These are phyloP conservation scores for Pteronura brasiliensis DNA, from an alignment of 2,113 vertebrate genomes.

Conservation along the genomic window DNA sequence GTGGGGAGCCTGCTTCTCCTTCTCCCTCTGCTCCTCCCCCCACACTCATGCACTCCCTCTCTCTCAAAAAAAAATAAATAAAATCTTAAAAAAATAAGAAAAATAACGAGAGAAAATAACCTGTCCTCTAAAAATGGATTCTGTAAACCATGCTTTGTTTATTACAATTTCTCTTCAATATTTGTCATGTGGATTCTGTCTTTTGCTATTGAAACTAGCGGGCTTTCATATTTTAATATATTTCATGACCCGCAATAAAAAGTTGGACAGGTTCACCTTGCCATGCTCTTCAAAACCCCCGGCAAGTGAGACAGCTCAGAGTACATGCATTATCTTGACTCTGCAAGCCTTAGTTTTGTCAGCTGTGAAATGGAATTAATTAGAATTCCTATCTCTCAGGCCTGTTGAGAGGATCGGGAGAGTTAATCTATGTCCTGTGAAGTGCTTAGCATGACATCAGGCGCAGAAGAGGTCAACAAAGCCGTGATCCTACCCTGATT, in stretches of 20 bases:
- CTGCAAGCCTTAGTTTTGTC: neutral
- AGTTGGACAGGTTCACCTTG: neutral
- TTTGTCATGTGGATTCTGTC: slow-evolving; percentile 10
- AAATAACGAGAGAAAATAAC: slow-evolving; percentile 19
- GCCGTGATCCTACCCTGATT: neutral
- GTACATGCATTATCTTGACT: neutral
- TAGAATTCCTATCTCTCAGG: neutral
- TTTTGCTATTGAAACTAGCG: neutral
- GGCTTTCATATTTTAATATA: slow-evolving; percentile 25
- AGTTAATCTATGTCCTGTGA: neutral
- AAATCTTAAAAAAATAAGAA: neutral
- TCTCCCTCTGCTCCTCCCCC: too few relatives aligned
- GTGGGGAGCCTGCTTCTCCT: too few relatives aligned
- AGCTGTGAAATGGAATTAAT: slow-evolving; percentile 13
- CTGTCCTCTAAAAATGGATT: slow-evolving; percentile 10
- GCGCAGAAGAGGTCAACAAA: neutral
- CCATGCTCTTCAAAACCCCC: slow-evolving; percentile 23
- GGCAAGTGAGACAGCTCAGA: neutral
- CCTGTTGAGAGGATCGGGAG: neutral
- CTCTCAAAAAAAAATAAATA: neutral
- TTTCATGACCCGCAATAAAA: slow-evolving; percentile 2
- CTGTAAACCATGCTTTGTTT: neutral
- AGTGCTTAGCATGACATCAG: neutral
- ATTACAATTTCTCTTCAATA: slow-evolving; percentile 26
- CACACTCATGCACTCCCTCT: too few relatives aligned